Conservation (phyloP, 2,113 vertebrate species). For the Lepisosteus osseus region DNA sequence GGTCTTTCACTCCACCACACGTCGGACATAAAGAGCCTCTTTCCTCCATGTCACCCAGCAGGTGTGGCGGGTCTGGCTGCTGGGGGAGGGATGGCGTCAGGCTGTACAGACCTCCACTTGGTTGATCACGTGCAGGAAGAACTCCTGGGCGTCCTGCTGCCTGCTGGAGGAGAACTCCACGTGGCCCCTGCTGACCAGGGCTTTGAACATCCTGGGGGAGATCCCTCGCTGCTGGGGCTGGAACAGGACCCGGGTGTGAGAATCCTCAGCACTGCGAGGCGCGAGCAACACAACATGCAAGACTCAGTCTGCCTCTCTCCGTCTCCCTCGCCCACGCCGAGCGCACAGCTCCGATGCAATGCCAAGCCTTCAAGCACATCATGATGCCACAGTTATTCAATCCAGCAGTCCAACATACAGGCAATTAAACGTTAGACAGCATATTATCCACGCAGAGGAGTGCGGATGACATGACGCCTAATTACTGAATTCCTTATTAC, state of each 20-base stretch:
- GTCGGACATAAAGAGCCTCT: background rate
- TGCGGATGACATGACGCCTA: too few relatives aligned
- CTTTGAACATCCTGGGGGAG: constrained; percentile 89
- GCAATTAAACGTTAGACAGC: too few relatives aligned
- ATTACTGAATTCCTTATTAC: too few relatives aligned
- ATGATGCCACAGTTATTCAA: too few relatives aligned
- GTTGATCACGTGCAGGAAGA: constrained; percentile 87
- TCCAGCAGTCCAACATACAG: too few relatives aligned
- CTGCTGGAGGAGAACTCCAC: constrained; percentile 91
- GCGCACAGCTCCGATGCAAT: too few relatives aligned
- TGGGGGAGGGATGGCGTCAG: constrained; percentile 4
- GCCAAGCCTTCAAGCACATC: too few relatives aligned
- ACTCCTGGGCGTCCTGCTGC: constrained; percentile 92
- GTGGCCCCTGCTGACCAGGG: constrained; percentile 86
- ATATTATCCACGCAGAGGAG: too few relatives aligned
- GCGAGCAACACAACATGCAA: too few relatives aligned
- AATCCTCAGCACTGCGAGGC: background rate
- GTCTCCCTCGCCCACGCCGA: too few relatives aligned
- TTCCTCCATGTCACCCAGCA: background rate
- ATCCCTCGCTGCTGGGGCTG: constrained; percentile 88
- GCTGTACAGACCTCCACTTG: constrained; percentile 80
- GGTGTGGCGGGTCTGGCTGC: background rate
- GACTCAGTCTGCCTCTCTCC: too few relatives aligned
- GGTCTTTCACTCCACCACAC: too few relatives aligned
- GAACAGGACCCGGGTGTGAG: constrained; percentile 31